Percentiles rank a stretch among this genome's conserved stretches.
Evolutionary conservation across 2,888 invertebrate genomes (phyloP).

Genomic region (Cartodere bifasciata): DNA sequence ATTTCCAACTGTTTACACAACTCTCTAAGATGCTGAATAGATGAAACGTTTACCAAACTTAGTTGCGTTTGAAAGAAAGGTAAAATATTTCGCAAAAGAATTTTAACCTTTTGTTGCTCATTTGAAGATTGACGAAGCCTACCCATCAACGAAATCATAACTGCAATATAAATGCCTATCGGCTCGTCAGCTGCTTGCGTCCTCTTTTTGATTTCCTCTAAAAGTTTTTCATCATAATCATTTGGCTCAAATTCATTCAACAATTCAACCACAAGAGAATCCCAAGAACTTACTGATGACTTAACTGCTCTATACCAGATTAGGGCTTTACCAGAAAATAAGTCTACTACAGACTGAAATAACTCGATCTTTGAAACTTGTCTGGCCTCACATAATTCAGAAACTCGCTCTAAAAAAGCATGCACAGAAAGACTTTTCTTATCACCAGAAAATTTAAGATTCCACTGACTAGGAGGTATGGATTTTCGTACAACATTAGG

Average conservation of each 20-base stretch:
- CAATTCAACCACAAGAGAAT: conserved; percentile 3
- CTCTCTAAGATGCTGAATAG: conserved; percentile 9
- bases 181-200: conserved; percentile 17
- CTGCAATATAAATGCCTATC: conserved; percentile 13
- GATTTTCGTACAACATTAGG: no score
- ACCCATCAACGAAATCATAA: conserved; percentile 7
- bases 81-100: conserved; percentile 11
- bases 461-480: conserved; percentile 3
- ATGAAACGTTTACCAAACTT: conserved; percentile 8
- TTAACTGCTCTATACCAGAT: conserved; percentile 9
- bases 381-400: conserved; percentile 7
- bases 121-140: conserved; percentile 3
- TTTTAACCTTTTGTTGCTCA: conserved; percentile 10
- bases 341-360: conserved; percentile 5
- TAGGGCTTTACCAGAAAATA: conserved; percentile 9
- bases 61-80: conserved; percentile 11
- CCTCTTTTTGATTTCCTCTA: conserved; percentile 20
- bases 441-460: conserved; percentile 5
- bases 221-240: conserved; percentile 8
- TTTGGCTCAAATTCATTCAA: conserved; percentile 4
- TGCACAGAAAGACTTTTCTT: conserved; percentile 7
- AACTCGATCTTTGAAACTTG: conserved; percentile 6
- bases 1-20: conserved; percentile 10
- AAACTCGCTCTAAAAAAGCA: conserved; percentile 9
- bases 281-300: conserved; percentile 2